Base-by-base conservation (phyloP, 2,888 invertebrate species). In the Drosophila anomelani region DNA sequence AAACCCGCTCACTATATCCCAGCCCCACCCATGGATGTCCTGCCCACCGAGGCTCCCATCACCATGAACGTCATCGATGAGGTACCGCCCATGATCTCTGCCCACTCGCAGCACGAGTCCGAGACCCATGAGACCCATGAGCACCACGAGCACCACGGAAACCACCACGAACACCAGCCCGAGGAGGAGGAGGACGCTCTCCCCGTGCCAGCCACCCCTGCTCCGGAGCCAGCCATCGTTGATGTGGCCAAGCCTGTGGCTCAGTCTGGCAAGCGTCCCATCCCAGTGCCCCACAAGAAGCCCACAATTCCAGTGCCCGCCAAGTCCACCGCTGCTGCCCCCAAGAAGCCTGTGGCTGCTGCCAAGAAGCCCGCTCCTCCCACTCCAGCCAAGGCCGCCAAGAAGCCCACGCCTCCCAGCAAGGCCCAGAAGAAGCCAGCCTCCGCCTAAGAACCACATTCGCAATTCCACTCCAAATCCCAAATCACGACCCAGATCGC, bases 1-100 rank as follows among this genome's bases (percentile, higher is more conserved):
- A 6, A 76, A 1, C 88, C 91, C 5, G 75, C 86, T 4, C 71
- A 79, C 49, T 91, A 85, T 71, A 85, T 92, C 56, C 91, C 92
- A 15, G 83, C 91, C 15, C 91, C 92, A 4, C 71, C 87, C 20
- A 59, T 87, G 59, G 77, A 79, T n/a, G 38, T 61, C n/a, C 74
- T 91, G 72, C 91, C 92, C 56, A 88, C 86, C 12, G 80, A 84
- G 29, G 72, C 85, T 1, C 78, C 89, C 26, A 47, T 80, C 6
- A 53, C 73, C 51, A 74, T 72, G 5, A 61, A 79, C 7, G 0
- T 62, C 6, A 15, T 85, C 39, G 66, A 70, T 1, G 76, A 86
- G 17, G n/a, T 8, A 7, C 78, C 78, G 0, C 77, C 60, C 43
- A 46, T 87, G 43, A 59, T 85, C 10, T 56, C 66, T 1, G 20